Base-by-base conservation (phyloP, 2,113 vertebrate species). In the Halichoerus grypus region DNA sequence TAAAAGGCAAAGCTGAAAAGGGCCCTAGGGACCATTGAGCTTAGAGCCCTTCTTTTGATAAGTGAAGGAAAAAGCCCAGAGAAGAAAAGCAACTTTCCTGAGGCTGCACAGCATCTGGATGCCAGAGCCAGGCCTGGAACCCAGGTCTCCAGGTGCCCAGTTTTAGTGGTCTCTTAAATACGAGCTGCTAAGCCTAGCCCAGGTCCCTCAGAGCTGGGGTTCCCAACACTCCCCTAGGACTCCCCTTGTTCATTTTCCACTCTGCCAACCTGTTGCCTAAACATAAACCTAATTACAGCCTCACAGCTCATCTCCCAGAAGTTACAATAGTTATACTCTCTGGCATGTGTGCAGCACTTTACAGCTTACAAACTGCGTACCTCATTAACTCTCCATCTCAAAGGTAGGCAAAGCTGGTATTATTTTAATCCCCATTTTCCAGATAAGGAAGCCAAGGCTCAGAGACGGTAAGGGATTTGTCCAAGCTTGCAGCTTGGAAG, bases 351-450 rank as follows among this genome's bases (percentile, higher is more conserved):
- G 15, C 2, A 6, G 51, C 18, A 2, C 89, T 95, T 88, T 24
- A 65, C 83, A 90, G 92, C 88, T 83, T 65, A 85, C 80, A 91
- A 79, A 88, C 79, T 0, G 3, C 90, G 16, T 53, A 46, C 46
- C 63, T 95, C 49, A 18, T 92, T 92, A 81, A 77, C 26, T 21
- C 92, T 61, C 81, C 0, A 1, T 92, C 94, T 94, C 92, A 90
- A n/a, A 98, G 90, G 92, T 81, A 94, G 94, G 42, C 90, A 90
- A 71, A 91, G 84, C 69, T 77, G 57, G 83, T 12, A 33, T 94
- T 94, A 81, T 92, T 94, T 98, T 95, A 95, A 97, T 97, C 96
- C 82, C 94, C 87, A 94, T 79, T 95, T 97, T 97, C 91, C 95
- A 94, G 97, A 95, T 91, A 95, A 88, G 57, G 65, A 97, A 97